Evolutionary conservation across 2,888 invertebrate genomes (phyloP), one percentile per base, ranked within the genome.

Genomic region (Agrochola lota): DNA sequence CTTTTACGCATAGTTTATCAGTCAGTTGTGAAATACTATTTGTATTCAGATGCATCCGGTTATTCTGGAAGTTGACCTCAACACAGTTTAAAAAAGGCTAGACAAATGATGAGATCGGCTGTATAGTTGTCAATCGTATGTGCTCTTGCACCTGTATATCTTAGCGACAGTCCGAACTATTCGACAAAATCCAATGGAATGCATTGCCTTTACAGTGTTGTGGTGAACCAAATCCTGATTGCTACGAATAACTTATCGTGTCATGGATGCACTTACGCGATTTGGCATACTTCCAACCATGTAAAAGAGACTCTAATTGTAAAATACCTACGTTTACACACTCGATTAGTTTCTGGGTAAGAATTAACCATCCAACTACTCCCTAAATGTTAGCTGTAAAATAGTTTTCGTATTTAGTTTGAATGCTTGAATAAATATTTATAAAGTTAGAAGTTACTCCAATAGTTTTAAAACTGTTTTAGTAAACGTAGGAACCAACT

Each of bases 241-340:
- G 68, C 68, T 26, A 43, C 67, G 59, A 84, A 64, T 82, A 71
- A 71, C 40, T 84, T 80, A 78, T 84, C 74, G 46, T 64, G 26
- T 60, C 52, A 64, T 68, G 67, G 52, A 68, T 71, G 63, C 84
- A 79, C 74, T 78, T 62, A 70, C 62, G 35, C 66, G 40, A 84
- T 80, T 80, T 82, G 82, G 84, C 71, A 23, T 43, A 43, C 30
- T 43, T 12, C 80, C 84, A 82, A 71, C 74, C 68, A 68, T 80
- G 71, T 63, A 74, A 84, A 82, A 82, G 84, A 74, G 63, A 67
- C 60, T 82, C 17, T 72, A 79, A 74, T 84, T 74, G 63, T 68
- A 69, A 84, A 84, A 68, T 71, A 73, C 62, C 66, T 59, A 77
- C 63, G 30, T 64, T 79, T 71, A 77, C 80, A 77, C 73, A 81